Evolutionary conservation across 1,140 invertebrate species (phyloP).

Genomic region (Cotesia typhae): DNA sequence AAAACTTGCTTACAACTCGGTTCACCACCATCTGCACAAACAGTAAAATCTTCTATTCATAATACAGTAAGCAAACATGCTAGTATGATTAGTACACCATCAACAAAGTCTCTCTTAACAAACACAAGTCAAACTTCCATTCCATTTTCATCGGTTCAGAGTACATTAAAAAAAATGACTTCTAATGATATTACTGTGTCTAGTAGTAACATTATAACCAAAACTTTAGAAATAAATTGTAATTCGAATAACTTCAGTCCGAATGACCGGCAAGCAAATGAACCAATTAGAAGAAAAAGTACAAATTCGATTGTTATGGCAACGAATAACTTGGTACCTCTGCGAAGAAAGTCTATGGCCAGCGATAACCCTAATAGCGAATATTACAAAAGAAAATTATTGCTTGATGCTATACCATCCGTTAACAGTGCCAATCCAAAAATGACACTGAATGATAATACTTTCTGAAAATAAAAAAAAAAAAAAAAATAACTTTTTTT

Average conservation of each 20-base stretch:
- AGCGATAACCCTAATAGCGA: slow-evolving; percentile 48
- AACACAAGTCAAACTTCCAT: slow-evolving; percentile 27
- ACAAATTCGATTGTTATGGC: slow-evolving; percentile 48
- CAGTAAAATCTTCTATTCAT: slow-evolving; percentile 45
- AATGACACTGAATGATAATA: slow-evolving; percentile 45
- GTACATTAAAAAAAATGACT: slow-evolving; percentile 41
- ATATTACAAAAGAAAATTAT: slow-evolving; percentile 55
- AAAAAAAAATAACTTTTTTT: slow-evolving; percentile 4
- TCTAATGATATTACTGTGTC: slow-evolving; percentile 38
- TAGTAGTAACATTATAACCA: slow-evolving; percentile 20
- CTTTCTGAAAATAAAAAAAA: slow-evolving; percentile 24
- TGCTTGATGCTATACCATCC: slow-evolving; percentile 50
- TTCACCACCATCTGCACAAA: slow-evolving; percentile 49
- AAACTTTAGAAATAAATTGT: slow-evolving; percentile 16
- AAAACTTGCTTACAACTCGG: slow-evolving; percentile 54
- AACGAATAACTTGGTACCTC: slow-evolving; percentile 36
- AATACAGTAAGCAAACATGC: slow-evolving; percentile 51
- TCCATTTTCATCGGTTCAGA: slow-evolving; percentile 36
- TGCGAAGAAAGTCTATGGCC: slow-evolving; percentile 51
- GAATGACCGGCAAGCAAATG: slow-evolving; percentile 45
- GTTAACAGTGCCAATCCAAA: slow-evolving; percentile 45
- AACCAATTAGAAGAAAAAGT: slow-evolving; percentile 55
- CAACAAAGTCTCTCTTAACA: slow-evolving; percentile 31
- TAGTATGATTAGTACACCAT: slow-evolving; percentile 47
- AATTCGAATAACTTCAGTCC: slow-evolving; percentile 30